Evolutionary conservation across 2,888 invertebrate species (phyloP).

Genomic region (Odontothrips loti): DNA sequence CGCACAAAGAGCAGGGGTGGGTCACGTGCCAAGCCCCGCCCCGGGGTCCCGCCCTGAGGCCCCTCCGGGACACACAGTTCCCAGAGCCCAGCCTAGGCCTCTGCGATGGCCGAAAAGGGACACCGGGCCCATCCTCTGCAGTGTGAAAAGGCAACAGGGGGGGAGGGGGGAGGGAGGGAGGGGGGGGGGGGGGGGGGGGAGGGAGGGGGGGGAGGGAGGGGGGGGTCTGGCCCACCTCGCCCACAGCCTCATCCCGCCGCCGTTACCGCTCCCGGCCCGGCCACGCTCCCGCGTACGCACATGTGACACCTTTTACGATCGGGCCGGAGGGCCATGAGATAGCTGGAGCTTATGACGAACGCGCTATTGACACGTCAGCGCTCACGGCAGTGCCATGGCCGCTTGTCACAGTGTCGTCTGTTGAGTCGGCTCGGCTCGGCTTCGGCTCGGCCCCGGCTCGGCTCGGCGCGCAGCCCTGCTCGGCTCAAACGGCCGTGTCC

Average conservation of each 20-base stretch:
- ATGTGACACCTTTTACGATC: too few relatives aligned
- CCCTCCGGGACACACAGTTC: not conserved
- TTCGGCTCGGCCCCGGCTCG: not conserved
- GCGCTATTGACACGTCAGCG: conserved; percentile 9
- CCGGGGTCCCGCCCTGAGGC: not conserved
- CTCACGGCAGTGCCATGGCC: too few relatives aligned
- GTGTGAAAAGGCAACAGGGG: not conserved
- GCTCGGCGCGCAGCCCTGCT: not conserved
- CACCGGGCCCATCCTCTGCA: not conserved
- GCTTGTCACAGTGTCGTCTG: too few relatives aligned
- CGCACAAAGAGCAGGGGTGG: too few relatives aligned
- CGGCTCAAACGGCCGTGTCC: not conserved
- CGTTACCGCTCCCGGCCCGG: too few relatives aligned
- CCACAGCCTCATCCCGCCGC: too few relatives aligned
- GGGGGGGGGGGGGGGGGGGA: too few relatives aligned
- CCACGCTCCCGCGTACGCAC: too few relatives aligned
- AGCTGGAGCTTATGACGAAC: not conserved
- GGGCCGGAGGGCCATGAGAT: not conserved
- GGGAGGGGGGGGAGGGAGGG: too few relatives aligned
- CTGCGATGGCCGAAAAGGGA: not conserved
- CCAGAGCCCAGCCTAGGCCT: not conserved
- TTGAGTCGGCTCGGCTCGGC: not conserved
- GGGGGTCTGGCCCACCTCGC: too few relatives aligned
- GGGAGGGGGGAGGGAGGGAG: too few relatives aligned
- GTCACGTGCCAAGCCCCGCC: not conserved